Evolutionary conservation across 2,797 vertebrate species (phyloP).

Genomic region (Heterohyrax brucei): DNA sequence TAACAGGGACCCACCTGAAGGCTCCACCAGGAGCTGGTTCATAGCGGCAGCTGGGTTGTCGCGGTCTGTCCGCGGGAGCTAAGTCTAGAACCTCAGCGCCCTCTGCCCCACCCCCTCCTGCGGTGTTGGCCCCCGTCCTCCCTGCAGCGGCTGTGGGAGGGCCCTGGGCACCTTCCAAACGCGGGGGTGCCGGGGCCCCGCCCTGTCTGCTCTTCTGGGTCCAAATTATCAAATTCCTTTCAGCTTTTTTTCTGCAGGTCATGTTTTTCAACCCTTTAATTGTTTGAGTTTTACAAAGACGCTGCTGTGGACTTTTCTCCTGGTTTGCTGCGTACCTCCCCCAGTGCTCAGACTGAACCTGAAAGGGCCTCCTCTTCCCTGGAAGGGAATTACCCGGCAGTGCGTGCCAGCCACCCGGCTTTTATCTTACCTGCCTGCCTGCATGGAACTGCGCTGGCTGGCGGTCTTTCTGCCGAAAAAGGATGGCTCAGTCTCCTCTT

Average conservation of each 20-base stretch:
- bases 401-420: background rate
- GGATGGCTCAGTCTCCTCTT: background rate
- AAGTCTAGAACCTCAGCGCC: constrained; percentile 37
- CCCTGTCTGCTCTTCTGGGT: constrained; percentile 67
- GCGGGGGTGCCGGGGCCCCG: constrained; percentile 40
- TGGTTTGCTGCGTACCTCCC: background rate
- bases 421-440: background rate
- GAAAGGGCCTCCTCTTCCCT: background rate
- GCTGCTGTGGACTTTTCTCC: constrained; percentile 25
- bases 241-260: background rate
- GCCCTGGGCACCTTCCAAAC: constrained; percentile 73
- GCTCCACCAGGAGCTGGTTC: background rate
- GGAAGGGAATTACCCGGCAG: background rate
- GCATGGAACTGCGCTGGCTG: background rate
- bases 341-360: background rate
- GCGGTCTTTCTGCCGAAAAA: background rate
- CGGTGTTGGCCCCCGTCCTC: constrained; percentile 28
- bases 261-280: constrained; percentile 62
- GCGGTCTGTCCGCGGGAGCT: background rate
- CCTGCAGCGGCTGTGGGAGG: constrained; percentile 34
- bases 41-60: background rate
- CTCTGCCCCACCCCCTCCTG: constrained; percentile 12
- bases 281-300: constrained; percentile 53
- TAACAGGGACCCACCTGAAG: background rate
- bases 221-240: constrained; percentile 77